phyloP scores from a whole-genome alignment of 2,888 invertebrate species.

The Tetanocera ferruginea region DNA sequence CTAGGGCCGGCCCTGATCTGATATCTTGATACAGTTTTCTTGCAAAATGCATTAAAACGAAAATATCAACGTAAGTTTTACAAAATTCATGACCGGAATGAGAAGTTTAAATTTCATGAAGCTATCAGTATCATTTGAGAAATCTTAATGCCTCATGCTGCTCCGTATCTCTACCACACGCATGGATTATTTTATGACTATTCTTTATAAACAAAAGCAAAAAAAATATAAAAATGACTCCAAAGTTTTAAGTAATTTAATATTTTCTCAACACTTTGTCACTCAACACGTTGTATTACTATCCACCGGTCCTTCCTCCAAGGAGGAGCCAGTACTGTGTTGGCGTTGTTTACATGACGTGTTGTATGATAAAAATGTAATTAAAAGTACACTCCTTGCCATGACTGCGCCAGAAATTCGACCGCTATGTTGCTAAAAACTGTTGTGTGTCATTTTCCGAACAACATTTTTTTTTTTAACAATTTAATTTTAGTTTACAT shows the following conservation, averaged over 20 bases:
- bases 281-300: not conserved
- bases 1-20: too few species aligned
- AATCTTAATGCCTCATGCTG: not conserved
- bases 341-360: not conserved
- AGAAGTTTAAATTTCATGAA: not conserved
- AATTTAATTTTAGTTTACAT: constrained; percentile 1
- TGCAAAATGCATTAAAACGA: too few species aligned
- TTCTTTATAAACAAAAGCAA: not conserved
- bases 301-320: not conserved
- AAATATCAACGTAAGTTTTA: too few species aligned
- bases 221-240: not conserved
- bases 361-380: not conserved
- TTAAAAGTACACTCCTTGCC: not conserved
- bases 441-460: not conserved
- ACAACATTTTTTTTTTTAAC: not conserved
- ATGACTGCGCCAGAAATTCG: not conserved
- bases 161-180: not conserved
- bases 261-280: not conserved
- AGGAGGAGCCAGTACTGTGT: not conserved
- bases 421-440: not conserved
- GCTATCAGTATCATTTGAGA: too few species aligned
- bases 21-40: too few species aligned
- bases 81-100: not conserved
- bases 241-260: not conserved
- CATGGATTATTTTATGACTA: not conserved